Evolutionary conservation across 1,140 invertebrate genomes (phyloP).

Genomic region (Drosophila sulfurigaster): DNA sequence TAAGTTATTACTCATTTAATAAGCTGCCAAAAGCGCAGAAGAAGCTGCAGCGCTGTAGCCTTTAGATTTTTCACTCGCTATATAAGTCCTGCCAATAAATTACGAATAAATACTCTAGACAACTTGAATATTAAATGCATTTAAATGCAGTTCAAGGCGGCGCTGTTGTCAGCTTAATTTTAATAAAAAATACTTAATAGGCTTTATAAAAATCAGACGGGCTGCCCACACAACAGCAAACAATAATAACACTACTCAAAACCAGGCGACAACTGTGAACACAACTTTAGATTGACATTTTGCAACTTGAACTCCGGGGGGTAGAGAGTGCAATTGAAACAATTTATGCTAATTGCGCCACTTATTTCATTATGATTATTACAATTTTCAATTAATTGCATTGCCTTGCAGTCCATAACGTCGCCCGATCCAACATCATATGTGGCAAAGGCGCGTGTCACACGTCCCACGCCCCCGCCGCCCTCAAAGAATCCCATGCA

Average conservation of each 20-base stretch:
- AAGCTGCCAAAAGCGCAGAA: constrained; percentile 5
- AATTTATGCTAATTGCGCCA: constrained; percentile 69
- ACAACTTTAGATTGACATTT: constrained; percentile 60
- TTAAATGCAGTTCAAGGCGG: constrained; percentile 64
- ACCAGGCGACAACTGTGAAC: constrained; percentile 24
- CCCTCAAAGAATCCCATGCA: constrained; percentile 94
- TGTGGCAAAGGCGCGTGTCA: constrained; percentile 85
- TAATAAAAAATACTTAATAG: constrained; percentile 59
- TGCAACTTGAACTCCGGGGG: constrained; percentile 36
- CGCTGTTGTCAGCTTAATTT: constrained; percentile 59
- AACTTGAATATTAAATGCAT: constrained; percentile 56
- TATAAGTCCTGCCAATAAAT: constrained; percentile 55
- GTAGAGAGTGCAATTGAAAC: constrained; percentile 49
- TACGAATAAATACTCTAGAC: neutral
- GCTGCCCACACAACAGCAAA: constrained; percentile 59
- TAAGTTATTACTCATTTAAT: constrained; percentile 2
- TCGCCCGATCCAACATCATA: constrained; percentile 82
- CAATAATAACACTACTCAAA: constrained; percentile 12
- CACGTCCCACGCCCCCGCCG: constrained; percentile 89
- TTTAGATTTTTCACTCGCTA: constrained; percentile 28
- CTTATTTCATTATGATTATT: constrained; percentile 48
- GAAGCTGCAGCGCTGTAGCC: neutral
- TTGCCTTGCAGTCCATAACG: constrained; percentile 75
- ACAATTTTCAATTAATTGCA: constrained; percentile 56
- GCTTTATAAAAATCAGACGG: constrained; percentile 50